phyloP scores from a whole-genome alignment of 2,797 vertebrate species.

The Lacerta bilineata region DNA sequence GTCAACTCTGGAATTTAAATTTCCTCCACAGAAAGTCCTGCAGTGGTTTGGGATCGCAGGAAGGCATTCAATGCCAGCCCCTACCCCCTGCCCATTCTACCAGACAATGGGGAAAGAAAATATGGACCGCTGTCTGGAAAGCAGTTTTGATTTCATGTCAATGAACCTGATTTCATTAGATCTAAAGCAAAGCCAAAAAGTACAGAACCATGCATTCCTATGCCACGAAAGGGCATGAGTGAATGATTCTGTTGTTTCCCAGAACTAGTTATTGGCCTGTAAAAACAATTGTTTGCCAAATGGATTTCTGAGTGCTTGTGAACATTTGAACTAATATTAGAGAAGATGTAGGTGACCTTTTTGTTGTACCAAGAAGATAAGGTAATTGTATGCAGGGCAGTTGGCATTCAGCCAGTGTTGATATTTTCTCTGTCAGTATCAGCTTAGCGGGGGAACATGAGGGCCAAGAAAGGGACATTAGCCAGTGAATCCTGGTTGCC shows the following conservation, averaged over 20 bases:
- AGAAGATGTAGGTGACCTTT: not conserved
- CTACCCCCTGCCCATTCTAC: conserved; percentile 60
- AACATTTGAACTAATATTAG: not conserved
- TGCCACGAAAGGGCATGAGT: conserved; percentile 58
- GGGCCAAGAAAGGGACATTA: not conserved
- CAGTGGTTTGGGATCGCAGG: conserved; percentile 77
- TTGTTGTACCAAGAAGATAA: not conserved
- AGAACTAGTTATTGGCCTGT: conserved; percentile 32
- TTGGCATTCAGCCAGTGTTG: not conserved
- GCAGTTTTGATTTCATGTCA: conserved; percentile 72
- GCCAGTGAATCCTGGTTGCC: not conserved
- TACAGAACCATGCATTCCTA: conserved; percentile 54
- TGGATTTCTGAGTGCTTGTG: not conserved
- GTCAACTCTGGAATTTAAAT: conserved; percentile 68
- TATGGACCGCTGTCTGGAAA: conserved; percentile 54
- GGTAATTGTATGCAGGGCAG: not conserved
- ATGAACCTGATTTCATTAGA: conserved; percentile 71
- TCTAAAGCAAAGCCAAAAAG: conserved; percentile 71
- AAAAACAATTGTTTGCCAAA: not conserved
- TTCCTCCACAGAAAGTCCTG: conserved; percentile 73
- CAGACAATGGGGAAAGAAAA: conserved; percentile 78
- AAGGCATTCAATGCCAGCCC: conserved; percentile 75
- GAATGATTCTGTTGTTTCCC: conserved; percentile 4
- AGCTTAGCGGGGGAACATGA: not conserved
- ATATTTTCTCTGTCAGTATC: not conserved